Percentiles rank a stretch among this genome's conserved stretches.
Evolutionary conservation across 2,888 invertebrate genomes (phyloP).

Genomic region (Polyommatus icarus): DNA sequence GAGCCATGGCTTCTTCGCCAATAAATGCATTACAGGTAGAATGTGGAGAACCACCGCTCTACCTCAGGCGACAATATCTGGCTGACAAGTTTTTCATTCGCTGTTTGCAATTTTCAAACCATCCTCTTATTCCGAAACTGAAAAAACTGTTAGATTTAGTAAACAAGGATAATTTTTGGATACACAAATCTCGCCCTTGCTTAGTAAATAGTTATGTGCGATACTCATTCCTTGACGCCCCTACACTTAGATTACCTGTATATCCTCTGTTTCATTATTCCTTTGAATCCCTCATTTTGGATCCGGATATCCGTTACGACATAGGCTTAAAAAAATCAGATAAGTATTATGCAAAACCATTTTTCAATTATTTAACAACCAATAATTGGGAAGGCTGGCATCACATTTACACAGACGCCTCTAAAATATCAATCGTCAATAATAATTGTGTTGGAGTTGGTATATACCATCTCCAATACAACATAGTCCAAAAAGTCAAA

Average conservation of each 20-base stretch:
- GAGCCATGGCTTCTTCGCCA: background rate
- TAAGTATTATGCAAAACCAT: background rate
- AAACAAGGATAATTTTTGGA: background rate
- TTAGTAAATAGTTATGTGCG: background rate
- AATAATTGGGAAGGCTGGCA: background rate
- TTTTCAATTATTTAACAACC: background rate
- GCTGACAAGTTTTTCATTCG: background rate
- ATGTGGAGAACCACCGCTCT: background rate
- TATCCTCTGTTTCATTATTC: background rate
- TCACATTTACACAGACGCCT: background rate
- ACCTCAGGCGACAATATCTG: background rate
- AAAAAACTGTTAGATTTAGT: background rate
- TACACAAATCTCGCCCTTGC: background rate
- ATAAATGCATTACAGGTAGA: background rate
- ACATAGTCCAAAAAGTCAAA: background rate
- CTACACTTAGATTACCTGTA: background rate
- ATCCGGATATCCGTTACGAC: background rate
- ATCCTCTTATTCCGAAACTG: background rate
- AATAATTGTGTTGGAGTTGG: background rate
- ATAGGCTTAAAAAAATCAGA: background rate
- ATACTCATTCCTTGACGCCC: background rate
- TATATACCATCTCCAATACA: background rate
- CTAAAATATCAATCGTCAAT: background rate
- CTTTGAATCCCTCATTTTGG: background rate
- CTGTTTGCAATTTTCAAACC: background rate